Conservation (phyloP, 2,888 invertebrate genomes). For the Netelia melanura region DNA sequence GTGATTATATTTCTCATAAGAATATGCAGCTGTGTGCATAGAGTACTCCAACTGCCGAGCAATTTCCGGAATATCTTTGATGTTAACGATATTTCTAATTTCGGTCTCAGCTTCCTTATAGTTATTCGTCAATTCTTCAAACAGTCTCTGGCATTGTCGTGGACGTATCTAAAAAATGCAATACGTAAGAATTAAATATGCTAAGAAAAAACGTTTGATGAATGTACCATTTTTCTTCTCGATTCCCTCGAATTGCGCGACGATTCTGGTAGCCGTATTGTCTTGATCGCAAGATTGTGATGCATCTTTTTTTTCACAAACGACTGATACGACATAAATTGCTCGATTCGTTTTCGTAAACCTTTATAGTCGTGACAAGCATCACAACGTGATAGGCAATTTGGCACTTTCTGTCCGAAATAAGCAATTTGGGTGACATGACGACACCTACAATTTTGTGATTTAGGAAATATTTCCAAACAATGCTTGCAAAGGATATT, state of each 20-base stretch:
- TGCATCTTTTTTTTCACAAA: neutral
- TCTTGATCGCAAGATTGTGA: neutral
- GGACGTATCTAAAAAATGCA: slow-evolving; percentile 26
- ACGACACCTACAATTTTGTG: slow-evolving; percentile 47
- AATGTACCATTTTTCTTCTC: neutral
- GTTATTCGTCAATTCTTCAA: slow-evolving; percentile 26
- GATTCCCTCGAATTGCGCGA: neutral
- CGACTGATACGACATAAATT: slow-evolving; percentile 14
- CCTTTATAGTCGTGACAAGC: slow-evolving; percentile 25
- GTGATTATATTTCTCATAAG: slow-evolving; percentile 29
- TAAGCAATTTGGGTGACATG: slow-evolving; percentile 4
- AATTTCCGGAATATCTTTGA: slow-evolving; percentile 37
- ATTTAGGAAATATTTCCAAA: slow-evolving; percentile 20
- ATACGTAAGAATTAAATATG: neutral
- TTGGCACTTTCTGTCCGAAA: neutral
- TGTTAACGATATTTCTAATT: neutral
- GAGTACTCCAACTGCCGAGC: slow-evolving; percentile 43
- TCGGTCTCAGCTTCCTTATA: neutral
- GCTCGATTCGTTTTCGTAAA: neutral
- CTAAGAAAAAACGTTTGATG: neutral
- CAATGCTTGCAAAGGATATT: neutral
- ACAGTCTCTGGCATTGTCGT: slow-evolving; percentile 10
- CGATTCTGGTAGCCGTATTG: neutral
- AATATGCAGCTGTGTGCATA: slow-evolving; percentile 14
- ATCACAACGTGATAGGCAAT: slow-evolving; percentile 36